These are phyloP conservation scores for Molossus alvarezi DNA, from an alignment of 2,797 vertebrate species.

Conservation along the genomic window DNA sequence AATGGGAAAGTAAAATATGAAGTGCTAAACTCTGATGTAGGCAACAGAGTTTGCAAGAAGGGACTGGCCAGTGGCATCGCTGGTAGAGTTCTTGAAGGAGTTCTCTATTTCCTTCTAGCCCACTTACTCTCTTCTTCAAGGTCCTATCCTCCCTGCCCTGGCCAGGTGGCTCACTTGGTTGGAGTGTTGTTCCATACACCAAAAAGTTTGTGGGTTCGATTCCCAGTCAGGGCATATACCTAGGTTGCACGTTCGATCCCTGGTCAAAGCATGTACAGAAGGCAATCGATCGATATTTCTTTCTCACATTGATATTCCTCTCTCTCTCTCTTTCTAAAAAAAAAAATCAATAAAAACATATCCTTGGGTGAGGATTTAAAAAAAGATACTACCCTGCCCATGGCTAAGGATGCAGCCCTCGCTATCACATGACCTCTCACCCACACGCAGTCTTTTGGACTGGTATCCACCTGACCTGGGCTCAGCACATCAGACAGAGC, in stretches of 20 bases:
- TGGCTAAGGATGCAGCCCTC: not conserved
- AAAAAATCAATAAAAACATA: too few species aligned
- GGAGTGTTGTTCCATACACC: too few species aligned
- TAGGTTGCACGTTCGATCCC: too few species aligned
- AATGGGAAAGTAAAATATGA: not conserved
- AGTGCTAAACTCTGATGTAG: not conserved
- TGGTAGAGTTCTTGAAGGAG: not conserved
- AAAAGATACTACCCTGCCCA: too few species aligned
- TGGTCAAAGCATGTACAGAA: too few species aligned
- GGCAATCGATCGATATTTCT: too few species aligned
- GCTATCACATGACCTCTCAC: not conserved
- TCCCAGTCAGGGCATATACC: too few species aligned
- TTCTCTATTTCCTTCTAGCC: not conserved
- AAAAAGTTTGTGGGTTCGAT: too few species aligned
- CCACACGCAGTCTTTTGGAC: not conserved
- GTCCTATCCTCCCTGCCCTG: not conserved
- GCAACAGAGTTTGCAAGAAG: not conserved
- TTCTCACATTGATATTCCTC: too few species aligned
- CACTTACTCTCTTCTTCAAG: conserved; percentile 37
- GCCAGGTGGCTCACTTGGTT: too few species aligned
- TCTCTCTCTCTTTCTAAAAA: too few species aligned
- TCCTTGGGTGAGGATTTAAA: too few species aligned
- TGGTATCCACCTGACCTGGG: not conserved
- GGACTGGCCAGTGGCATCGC: not conserved
- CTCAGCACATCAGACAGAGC: not conserved